These are phyloP conservation scores for Tryphoninae sp. DNA, from an alignment of 2,888 invertebrate species.

Conservation along the genomic window DNA sequence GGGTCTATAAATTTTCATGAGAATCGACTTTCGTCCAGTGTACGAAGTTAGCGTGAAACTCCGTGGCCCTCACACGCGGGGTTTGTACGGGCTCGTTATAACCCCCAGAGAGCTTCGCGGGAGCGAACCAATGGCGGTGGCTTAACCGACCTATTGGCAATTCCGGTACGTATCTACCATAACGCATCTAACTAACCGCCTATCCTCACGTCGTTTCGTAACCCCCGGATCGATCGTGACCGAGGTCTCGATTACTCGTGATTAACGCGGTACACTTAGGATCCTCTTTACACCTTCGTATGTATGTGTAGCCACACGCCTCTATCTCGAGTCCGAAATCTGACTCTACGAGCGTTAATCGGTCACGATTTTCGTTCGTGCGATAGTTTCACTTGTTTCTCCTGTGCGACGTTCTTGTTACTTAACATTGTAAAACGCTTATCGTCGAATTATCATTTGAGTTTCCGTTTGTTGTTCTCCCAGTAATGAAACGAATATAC, in stretches of 20 bases:
- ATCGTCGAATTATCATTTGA: background rate
- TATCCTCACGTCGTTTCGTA: constrained; percentile 60
- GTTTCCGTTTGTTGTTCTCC: background rate
- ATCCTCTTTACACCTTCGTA: background rate
- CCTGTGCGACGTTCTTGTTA: too few species aligned
- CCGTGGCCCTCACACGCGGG: constrained; percentile 28
- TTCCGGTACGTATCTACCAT: constrained; percentile 60
- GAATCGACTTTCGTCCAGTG: constrained; percentile 52
- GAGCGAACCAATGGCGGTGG: constrained; percentile 39
- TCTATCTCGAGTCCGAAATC: constrained; percentile 46
- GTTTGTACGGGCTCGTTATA: constrained; percentile 48
- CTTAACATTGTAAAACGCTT: background rate
- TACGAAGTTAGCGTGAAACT: constrained; percentile 44
- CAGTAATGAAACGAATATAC: background rate
- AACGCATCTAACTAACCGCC: constrained; percentile 64
- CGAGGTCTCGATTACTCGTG: constrained; percentile 63
- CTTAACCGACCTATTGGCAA: constrained; percentile 63
- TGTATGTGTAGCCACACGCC: constrained; percentile 1
- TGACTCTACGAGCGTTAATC: constrained; percentile 18
- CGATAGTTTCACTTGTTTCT: background rate
- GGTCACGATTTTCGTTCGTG: constrained; percentile 9
- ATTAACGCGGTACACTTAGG: constrained; percentile 60
- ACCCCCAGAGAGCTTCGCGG: constrained; percentile 18
- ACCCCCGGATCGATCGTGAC: constrained; percentile 60
- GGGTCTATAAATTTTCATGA: constrained; percentile 59